phyloP scores from a whole-genome alignment of 2,888 invertebrate genomes.

The Disparrhopalites patrizii region DNA sequence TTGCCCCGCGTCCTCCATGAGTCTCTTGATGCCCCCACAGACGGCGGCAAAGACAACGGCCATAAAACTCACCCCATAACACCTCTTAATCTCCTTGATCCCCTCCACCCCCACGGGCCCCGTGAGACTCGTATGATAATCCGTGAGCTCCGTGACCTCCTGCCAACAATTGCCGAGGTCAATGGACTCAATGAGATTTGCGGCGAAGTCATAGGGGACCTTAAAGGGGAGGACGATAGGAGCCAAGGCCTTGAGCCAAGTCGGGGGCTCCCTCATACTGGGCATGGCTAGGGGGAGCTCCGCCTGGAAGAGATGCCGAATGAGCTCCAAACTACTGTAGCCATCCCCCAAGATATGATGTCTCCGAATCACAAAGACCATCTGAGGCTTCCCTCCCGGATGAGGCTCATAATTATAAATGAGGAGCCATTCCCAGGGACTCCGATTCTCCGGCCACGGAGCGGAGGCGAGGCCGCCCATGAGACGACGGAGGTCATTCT shows the following conservation, averaged over 20 bases:
- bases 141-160: not conserved
- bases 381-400: not conserved
- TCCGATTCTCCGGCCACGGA: constrained; percentile 2
- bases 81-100: not conserved
- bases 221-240: not conserved
- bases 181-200: not conserved
- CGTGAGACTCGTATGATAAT: not conserved
- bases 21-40: not conserved
- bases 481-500: not conserved
- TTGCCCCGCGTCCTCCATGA: not conserved
- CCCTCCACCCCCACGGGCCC: not conserved
- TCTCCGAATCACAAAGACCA: not conserved
- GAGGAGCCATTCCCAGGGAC: constrained; percentile 14
- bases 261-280: not conserved
- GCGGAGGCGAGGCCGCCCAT: not conserved
- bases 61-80: not conserved
- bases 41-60: not conserved
- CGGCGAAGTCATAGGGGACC: not conserved
- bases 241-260: not conserved
- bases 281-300: not conserved
- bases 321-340: constrained; percentile 8
- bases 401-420: not conserved
- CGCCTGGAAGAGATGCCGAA: constrained; percentile 8
- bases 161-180: not conserved
- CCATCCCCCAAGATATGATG: constrained; percentile 19